Base-by-base conservation (phyloP, 35 echinoderm and acorn worm species). In the Apostichopus californicus region DNA sequence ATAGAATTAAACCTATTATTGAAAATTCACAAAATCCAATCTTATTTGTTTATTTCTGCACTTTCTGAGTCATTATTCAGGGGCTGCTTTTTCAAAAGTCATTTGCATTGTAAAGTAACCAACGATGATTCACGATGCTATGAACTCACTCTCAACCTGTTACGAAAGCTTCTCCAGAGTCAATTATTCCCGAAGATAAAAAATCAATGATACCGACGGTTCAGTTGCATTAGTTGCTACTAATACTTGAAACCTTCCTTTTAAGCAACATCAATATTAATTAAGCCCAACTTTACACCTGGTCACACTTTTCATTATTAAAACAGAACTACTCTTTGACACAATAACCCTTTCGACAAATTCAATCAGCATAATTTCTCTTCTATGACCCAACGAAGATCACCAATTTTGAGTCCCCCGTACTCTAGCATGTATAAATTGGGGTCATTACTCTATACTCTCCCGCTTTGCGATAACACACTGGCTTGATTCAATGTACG, bases 291-390 rank as follows among this genome's bases (percentile, higher is more conserved):
- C 25, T 1, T 83, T 17, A 56, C 53, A 83, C 80, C 80, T 83
- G 80, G 80, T 54, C 55, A 83, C 1, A 20, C 24, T 83, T 56
- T 14, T 83, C 46, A 83, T 83, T 83, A 83, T 54, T 34, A 34
- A 6, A 7, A 55, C 3, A 18, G 8, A 68, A 18, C 64, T 11
- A 11, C 18, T 18, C 64, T 68, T 68, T 68, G 11, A 68, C 11
- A 11, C 11, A 11, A 68, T 14, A 18, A 68, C 11, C 11, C 4
- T 18, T 68, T 18, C 18, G 64, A 68, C 64, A 68, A 18, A 68
- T 68, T 68, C 64, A 68, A 14, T 11, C 64, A 68, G 11, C 11
- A 68, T 68, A 68, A 14, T 68, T 8, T 68, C 64, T 68, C 64
- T 68, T 18, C 18, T 11, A 68, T 46, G 9, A 68, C 64, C 15